Evolutionary conservation across 2,113 vertebrate genomes (phyloP).

Genomic region (Varanus salvator): DNA sequence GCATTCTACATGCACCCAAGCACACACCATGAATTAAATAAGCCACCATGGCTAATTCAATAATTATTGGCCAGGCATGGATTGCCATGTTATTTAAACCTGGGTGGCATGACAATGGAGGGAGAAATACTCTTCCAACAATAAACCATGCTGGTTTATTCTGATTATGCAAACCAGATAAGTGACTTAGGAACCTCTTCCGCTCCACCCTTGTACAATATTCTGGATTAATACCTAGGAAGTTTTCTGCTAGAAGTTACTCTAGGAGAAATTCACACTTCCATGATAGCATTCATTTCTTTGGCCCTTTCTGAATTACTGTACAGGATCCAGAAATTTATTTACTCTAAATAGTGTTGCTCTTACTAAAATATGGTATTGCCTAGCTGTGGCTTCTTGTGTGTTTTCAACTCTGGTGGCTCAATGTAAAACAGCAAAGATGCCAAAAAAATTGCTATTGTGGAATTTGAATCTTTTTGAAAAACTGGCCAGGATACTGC

Average conservation of each 20-base stretch:
- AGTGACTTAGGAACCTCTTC: background rate
- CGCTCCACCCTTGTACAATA: background rate
- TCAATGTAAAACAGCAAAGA: background rate
- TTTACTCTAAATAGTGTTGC: background rate
- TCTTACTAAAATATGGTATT: background rate
- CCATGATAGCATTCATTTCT: background rate
- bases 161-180: too few relatives aligned
- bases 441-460: background rate
- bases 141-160: too few relatives aligned
- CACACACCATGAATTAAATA: too few relatives aligned
- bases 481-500: background rate
- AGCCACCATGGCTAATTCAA: too few relatives aligned
- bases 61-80: too few relatives aligned
- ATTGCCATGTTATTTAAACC: too few relatives aligned
- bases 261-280: background rate
- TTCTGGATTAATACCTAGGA: background rate
- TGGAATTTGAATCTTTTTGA: background rate
- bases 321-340: background rate
- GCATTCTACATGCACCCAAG: too few relatives aligned
- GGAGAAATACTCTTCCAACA: too few relatives aligned
- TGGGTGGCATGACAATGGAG: too few relatives aligned
- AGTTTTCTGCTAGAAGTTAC: background rate
- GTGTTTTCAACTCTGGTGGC: too few relatives aligned
- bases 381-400: too few relatives aligned
- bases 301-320: background rate